Conservation (phyloP, 2,113 vertebrate genomes). For the Trichomycterus rosablanca region DNA sequence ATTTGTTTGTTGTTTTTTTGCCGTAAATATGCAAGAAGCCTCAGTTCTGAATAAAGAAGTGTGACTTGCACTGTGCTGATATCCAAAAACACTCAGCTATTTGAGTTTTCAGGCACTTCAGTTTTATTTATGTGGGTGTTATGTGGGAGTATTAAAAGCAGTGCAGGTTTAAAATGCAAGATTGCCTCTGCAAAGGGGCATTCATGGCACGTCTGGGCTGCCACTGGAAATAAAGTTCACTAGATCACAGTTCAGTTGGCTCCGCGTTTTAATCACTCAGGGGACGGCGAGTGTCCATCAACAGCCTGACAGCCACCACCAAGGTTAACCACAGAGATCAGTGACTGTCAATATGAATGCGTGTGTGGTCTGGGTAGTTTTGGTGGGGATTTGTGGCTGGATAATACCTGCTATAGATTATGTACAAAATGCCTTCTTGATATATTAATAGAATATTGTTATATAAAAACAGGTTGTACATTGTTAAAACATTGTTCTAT, state of each 20-base stretch:
- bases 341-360: conserved; percentile 39
- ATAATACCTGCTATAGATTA: conserved; percentile 27
- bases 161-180: conserved; percentile 13
- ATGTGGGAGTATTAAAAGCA: not conserved
- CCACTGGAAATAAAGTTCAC: conserved; percentile 71
- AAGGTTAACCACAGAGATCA: conserved; percentile 29
- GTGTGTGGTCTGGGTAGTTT: too few relatives aligned
- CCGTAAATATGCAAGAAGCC: too few relatives aligned
- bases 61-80: too few relatives aligned
- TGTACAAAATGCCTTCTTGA: not conserved
- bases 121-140: not conserved
- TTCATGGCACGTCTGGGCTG: conserved; percentile 63
- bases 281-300: conserved; percentile 43
- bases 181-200: conserved; percentile 48
- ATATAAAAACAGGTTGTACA: too few relatives aligned
- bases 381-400: conserved; percentile 36
- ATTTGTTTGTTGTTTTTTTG: too few relatives aligned
- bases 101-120: too few relatives aligned
- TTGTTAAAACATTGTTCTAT: too few relatives aligned
- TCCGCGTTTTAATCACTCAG: conserved; percentile 68
- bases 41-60: too few relatives aligned
- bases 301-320: conserved; percentile 24
- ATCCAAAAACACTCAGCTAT: too few relatives aligned
- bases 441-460: not conserved
- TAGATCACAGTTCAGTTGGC: conserved; percentile 66